Percentiles rank a stretch among this genome's conserved stretches.
Evolutionary conservation across 2,888 invertebrate species (phyloP).

Genomic region (Tachina fera): DNA sequence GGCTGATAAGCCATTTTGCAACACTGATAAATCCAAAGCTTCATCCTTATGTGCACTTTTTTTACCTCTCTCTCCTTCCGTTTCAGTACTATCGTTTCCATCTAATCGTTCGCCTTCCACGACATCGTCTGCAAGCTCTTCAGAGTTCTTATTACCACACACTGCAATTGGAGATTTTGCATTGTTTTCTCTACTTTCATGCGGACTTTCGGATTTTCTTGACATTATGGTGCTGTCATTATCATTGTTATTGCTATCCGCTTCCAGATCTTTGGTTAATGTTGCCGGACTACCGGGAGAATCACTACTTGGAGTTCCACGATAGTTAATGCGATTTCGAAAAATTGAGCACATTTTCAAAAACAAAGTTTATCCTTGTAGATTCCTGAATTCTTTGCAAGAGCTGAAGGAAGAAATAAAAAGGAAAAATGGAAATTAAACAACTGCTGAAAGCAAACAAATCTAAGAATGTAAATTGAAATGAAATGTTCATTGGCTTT

Average conservation of each 20-base stretch:
- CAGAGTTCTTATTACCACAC: constrained; percentile 28
- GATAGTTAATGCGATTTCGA: constrained; percentile 82
- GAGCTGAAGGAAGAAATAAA: constrained; percentile 40
- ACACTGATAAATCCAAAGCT: constrained; percentile 80
- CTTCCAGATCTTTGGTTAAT: constrained; percentile 79
- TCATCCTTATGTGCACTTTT: constrained; percentile 75
- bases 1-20: constrained; percentile 76
- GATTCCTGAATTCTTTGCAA: neutral
- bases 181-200: constrained; percentile 51
- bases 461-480: neutral
- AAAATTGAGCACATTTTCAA: constrained; percentile 81
- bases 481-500: neutral
- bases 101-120: constrained; percentile 55
- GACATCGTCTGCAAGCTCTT: constrained; percentile 24
- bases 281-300: constrained; percentile 73
- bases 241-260: constrained; percentile 80
- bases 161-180: constrained; percentile 41
- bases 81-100: constrained; percentile 30
- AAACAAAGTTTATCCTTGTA: neutral
- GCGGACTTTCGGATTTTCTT: constrained; percentile 60
- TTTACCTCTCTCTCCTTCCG: constrained; percentile 53
- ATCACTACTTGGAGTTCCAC: constrained; percentile 77
- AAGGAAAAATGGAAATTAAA: neutral
- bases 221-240: constrained; percentile 69
- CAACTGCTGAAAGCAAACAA: neutral